Percentiles rank a stretch among this genome's conserved stretches.
Conservation (phyloP, 2,113 vertebrate species). For the Pygoscelis adeliae region DNA sequence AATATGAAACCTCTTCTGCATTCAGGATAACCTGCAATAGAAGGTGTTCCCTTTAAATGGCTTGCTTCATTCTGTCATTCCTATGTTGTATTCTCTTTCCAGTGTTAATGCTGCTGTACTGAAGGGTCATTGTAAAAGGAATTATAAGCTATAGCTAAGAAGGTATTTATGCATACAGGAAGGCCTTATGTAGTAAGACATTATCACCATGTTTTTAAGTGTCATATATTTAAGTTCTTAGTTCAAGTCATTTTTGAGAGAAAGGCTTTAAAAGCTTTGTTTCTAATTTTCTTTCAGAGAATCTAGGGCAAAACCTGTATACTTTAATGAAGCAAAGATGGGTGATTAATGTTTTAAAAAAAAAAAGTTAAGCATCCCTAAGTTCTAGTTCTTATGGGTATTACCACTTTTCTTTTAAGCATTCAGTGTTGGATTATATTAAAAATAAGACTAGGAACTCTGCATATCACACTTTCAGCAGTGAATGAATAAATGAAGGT, state of each 20-base stretch:
- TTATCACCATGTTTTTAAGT: neutral
- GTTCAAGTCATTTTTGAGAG: neutral
- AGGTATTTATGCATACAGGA: neutral
- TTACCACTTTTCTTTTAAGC: neutral
- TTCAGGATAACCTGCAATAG: neutral
- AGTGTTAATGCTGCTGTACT: neutral
- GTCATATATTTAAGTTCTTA: neutral
- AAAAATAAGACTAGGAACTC: neutral
- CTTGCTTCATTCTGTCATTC: neutral
- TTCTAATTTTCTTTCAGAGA: neutral
- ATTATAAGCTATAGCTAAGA: neutral
- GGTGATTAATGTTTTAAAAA: neutral
- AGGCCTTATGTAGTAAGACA: neutral
- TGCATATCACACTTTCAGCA: neutral
- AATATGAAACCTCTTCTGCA: neutral
- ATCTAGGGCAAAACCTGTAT: neutral
- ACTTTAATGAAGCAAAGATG: neutral
- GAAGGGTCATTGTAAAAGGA: neutral
- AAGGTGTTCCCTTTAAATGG: neutral
- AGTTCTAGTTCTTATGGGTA: neutral
- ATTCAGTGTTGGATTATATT: neutral
- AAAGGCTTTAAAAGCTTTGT: neutral
- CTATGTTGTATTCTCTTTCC: neutral
- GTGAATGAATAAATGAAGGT: neutral
- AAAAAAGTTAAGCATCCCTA: neutral